These are phyloP conservation scores for Hesperia comma DNA, from an alignment of 2,888 invertebrate genomes.

Conservation along the genomic window DNA sequence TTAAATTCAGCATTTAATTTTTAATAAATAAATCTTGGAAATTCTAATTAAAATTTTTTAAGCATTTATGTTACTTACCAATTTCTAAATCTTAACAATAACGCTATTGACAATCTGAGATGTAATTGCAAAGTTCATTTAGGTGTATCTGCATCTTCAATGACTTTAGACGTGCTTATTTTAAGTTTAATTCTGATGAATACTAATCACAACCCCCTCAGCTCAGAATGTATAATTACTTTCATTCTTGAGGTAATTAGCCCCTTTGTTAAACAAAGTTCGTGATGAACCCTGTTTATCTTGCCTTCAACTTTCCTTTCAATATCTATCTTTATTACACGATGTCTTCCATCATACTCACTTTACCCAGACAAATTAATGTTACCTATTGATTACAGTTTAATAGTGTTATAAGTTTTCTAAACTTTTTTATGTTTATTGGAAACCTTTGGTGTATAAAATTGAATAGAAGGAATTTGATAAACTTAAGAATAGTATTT, in stretches of 20 bases:
- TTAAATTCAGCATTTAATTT: background rate
- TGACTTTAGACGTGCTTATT: background rate
- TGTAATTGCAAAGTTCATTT: no score
- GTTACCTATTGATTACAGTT: conserved; percentile 46
- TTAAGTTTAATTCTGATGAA: conserved; percentile 3
- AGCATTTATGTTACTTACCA: no score
- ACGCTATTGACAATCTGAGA: no score
- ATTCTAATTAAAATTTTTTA: no score
- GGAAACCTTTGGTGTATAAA: conserved; percentile 44
- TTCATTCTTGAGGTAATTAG: conserved; percentile 50
- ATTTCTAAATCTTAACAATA: no score
- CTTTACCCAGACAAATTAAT: conserved; percentile 49
- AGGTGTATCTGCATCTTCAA: no score
- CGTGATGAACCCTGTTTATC: conserved; percentile 39
- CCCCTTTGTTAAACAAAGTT: conserved; percentile 49
- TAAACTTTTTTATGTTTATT: conserved; percentile 33
- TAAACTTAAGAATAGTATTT: conserved; percentile 78
- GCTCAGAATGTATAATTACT: conserved; percentile 39
- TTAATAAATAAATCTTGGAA: background rate
- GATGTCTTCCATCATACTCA: conserved; percentile 66
- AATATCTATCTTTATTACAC: conserved; percentile 53
- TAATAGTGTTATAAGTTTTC: conserved; percentile 36
- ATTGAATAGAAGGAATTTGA: conserved; percentile 81
- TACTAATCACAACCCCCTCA: conserved; percentile 15
- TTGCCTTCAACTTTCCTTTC: conserved; percentile 32